Percentiles rank a stretch among this genome's conserved stretches.
These are phyloP conservation scores for Corynorhinus townsendii DNA, from an alignment of 2,113 vertebrate genomes.

Conservation along the genomic window DNA sequence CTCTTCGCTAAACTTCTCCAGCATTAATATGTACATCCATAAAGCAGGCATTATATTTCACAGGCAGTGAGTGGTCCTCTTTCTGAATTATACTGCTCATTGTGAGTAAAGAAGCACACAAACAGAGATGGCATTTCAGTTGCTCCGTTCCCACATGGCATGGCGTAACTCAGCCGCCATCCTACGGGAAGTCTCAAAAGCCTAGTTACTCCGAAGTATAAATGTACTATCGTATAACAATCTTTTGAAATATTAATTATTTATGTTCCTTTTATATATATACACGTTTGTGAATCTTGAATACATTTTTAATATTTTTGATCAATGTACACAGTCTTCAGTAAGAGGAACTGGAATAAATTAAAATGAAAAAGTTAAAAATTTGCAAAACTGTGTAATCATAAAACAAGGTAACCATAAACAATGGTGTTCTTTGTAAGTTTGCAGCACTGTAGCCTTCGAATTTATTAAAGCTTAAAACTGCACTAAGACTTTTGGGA, in stretches of 20 bases:
- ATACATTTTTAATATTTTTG: background rate
- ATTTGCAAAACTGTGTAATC: background rate
- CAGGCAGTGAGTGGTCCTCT: background rate
- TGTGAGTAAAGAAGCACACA: background rate
- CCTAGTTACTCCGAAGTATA: background rate
- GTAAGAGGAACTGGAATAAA: background rate
- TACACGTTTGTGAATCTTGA: background rate
- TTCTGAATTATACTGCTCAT: background rate
- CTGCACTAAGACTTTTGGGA: background rate
- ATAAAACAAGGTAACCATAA: background rate
- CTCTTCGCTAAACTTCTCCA: background rate
- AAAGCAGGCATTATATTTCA: background rate
- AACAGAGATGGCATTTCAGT: background rate
- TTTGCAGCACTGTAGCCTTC: background rate
- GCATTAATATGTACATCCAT: background rate
- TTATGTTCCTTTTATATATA: background rate
- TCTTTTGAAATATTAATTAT: background rate
- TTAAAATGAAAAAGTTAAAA: background rate
- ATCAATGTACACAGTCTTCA: background rate
- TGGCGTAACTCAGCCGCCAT: background rate
- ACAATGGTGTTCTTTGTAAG: background rate
- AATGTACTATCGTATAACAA: background rate
- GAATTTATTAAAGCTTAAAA: background rate
- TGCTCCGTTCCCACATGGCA: background rate
- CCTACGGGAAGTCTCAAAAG: background rate